phyloP scores from a whole-genome alignment of 2,888 invertebrate species.

The Limnephilus auricula region DNA sequence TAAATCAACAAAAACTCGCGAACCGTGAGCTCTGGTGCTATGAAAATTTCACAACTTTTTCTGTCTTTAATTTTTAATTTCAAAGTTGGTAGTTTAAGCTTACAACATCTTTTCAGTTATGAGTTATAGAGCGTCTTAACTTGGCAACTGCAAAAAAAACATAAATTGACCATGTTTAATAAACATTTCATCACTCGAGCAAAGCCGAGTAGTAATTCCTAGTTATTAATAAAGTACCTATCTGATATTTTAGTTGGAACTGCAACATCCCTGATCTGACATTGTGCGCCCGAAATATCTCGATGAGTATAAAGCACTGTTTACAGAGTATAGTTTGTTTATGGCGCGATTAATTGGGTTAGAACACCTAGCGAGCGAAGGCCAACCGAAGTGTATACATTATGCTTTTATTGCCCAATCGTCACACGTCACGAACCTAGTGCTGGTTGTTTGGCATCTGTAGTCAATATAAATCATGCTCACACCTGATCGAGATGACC shows the following conservation, averaged over 20 bases:
- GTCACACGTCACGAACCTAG: background rate
- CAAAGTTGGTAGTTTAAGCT: background rate
- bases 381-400: background rate
- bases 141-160: background rate
- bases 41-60: background rate
- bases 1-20: background rate
- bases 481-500: constrained; percentile 7
- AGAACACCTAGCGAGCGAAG: constrained; percentile 10
- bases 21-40: background rate
- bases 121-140: background rate
- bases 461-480: background rate
- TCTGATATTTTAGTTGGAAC: background rate
- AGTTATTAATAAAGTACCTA: background rate
- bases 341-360: constrained; percentile 22
- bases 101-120: background rate
- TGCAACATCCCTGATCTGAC: background rate
- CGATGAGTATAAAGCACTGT: background rate
- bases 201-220: background rate
- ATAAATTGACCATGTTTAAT: background rate
- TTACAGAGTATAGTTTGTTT: constrained; percentile 5
- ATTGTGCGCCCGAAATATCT: constrained; percentile 19
- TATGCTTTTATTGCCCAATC: background rate
- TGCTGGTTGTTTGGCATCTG: background rate
- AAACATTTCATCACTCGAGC: background rate
- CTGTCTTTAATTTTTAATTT: background rate